Evolutionary conservation across 2,797 vertebrate genomes (phyloP).

Genomic region (Taenioides sp.): DNA sequence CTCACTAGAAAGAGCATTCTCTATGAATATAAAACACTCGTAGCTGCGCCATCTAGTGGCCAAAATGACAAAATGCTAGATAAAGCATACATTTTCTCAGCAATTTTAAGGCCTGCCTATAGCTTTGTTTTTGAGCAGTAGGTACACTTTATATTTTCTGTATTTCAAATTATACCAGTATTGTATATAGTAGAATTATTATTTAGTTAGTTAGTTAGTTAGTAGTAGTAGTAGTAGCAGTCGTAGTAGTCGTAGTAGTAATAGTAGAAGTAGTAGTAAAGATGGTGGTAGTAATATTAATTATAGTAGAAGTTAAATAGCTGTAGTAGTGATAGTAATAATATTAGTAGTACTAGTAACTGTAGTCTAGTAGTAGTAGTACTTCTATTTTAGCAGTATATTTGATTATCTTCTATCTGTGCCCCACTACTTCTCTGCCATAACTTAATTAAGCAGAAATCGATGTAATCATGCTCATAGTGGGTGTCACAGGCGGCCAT

Average conservation of each 20-base stretch:
- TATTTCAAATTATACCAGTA: too few relatives aligned
- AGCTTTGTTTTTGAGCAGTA: too few relatives aligned
- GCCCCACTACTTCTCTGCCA: slow-evolving; percentile 24
- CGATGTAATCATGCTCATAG: slow-evolving; percentile 39
- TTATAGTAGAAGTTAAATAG: not conserved
- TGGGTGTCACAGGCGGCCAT: slow-evolving; percentile 22
- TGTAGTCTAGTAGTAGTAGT: not conserved
- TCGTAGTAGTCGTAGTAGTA: not conserved
- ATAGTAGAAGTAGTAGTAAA: not conserved
- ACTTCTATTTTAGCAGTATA: not conserved
- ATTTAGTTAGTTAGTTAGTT: not conserved
- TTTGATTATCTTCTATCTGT: not conserved
- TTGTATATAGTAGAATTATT: not conserved
- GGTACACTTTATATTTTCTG: too few relatives aligned
- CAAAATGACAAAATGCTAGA: too few relatives aligned
- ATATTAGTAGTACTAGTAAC: not conserved
- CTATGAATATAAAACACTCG: not conserved
- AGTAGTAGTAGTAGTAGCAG: not conserved
- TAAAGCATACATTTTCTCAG: not conserved
- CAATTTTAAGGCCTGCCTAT: not conserved
- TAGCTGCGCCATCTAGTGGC: slow-evolving; percentile 66
- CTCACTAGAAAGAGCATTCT: slow-evolving; percentile 8
- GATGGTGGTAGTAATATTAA: not conserved
- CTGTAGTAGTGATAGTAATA: not conserved
- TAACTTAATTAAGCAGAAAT: slow-evolving; percentile 51